Base-by-base conservation (phyloP, 1,140 invertebrate species). In the Alviniconcha marisindica region DNA sequence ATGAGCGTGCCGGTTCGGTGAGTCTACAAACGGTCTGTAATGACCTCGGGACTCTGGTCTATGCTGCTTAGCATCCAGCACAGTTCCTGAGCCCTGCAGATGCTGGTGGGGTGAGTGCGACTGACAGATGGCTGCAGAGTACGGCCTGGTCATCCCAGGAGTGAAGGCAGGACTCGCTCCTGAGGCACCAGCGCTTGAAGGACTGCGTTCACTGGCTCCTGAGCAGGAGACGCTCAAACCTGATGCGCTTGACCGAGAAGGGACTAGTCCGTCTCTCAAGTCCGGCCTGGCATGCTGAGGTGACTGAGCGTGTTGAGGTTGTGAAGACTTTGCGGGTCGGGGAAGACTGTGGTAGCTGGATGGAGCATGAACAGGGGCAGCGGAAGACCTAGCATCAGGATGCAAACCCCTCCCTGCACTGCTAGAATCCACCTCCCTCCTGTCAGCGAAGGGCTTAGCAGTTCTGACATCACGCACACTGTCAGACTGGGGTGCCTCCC, bases 311-410 rank as follows among this genome's bases (percentile, higher is more conserved):
- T 74, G 73, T 10, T 4, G 42, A 76, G 73, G 18, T 31, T 54
- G 73, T 51, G 42, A 76, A 5, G 40, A 40, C 15, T 38, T 15
- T 21, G 44, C 51, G 1, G 48, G 56, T 1, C 78, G 54, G 1
- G 78, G 78, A 31, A 80, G 56, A 66, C 78, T 80, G 36, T 80
- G 36, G 38, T 66, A 80, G 33, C 51, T 80, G 5, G 33, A 63
- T 33, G 78, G 78, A 69, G 38, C 2, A 44, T 42, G 69, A 44
- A 12, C 33, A 21, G 15, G 54, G 36, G 78, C 24, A 44, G 36
- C 12, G 14, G 38, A 38, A 4, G 40, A 40, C 24, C 15, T 66
- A 18, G 38, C 21, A 21, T 76, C 44, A 40, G 24, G 1, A 38
- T 24, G 69, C 10, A 18, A 2, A 71, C 21, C 7, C 69, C 69